These are phyloP conservation scores for Eufriesea mexicana DNA, from an alignment of 1,140 invertebrate genomes.

Conservation along the genomic window DNA sequence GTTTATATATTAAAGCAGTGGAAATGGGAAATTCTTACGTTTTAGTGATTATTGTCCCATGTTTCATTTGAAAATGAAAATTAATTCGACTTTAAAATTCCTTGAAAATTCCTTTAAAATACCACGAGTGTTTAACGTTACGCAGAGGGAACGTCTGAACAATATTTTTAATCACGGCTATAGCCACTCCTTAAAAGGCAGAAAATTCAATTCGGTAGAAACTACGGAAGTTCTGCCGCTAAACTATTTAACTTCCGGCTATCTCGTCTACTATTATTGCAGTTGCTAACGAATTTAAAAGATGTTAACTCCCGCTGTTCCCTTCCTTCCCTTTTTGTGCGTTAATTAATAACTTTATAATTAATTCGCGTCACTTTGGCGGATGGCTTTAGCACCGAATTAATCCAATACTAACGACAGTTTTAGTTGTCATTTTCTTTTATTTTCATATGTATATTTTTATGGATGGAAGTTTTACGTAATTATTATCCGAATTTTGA, in stretches of 20 bases:
- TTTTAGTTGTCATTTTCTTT: no score
- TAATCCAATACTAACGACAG: background rate
- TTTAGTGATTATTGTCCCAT: background rate
- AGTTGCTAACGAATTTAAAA: background rate
- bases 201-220: background rate
- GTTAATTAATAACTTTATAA: background rate
- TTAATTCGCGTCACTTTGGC: background rate
- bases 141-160: background rate
- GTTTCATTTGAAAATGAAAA: background rate
- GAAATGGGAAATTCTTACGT: background rate
- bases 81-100: background rate
- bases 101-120: background rate
- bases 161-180: background rate
- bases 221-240: background rate
- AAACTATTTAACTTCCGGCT: background rate
- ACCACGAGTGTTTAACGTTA: background rate
- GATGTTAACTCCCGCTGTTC: background rate
- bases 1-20: no score
- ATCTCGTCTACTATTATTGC: background rate
- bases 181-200: background rate
- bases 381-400: background rate
- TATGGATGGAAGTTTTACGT: no score
- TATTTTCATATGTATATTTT: no score
- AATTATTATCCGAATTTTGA: no score
- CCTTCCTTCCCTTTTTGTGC: background rate